phyloP scores from a whole-genome alignment of 2,888 invertebrate genomes.

The Lumbricus terrestris region DNA sequence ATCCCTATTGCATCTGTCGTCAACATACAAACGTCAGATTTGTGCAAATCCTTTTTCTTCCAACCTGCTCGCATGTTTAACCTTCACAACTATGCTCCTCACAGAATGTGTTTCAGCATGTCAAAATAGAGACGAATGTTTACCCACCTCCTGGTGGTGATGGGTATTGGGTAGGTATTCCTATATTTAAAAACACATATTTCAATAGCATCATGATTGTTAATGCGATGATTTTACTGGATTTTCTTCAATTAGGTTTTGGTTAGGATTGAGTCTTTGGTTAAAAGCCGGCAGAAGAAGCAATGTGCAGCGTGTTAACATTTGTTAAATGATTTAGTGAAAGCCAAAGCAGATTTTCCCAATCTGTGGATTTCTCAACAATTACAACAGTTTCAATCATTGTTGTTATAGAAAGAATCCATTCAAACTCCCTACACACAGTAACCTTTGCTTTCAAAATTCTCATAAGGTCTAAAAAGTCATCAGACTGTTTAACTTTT shows the following conservation, averaged over 20 bases:
- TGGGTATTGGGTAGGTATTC: no score
- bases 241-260: background rate
- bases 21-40: no score
- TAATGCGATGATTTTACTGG: background rate
- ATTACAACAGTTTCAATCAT: no score
- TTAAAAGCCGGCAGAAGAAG: background rate
- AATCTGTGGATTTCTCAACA: no score
- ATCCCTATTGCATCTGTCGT: no score
- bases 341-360: background rate
- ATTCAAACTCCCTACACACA: no score
- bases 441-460: no score
- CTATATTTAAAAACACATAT: background rate
- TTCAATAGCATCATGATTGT: background rate
- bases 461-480: no score
- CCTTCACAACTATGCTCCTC: background rate
- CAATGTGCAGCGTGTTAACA: background rate
- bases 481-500: no score
- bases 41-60: background rate
- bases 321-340: no score
- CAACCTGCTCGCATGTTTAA: background rate
- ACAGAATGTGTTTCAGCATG: background rate
- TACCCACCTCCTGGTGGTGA: background rate
- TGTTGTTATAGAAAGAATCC: no score
- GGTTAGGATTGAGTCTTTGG: background rate
- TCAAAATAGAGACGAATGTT: background rate